phyloP scores from a whole-genome alignment of 2,888 invertebrate species.

The Neoascia interrupta region DNA sequence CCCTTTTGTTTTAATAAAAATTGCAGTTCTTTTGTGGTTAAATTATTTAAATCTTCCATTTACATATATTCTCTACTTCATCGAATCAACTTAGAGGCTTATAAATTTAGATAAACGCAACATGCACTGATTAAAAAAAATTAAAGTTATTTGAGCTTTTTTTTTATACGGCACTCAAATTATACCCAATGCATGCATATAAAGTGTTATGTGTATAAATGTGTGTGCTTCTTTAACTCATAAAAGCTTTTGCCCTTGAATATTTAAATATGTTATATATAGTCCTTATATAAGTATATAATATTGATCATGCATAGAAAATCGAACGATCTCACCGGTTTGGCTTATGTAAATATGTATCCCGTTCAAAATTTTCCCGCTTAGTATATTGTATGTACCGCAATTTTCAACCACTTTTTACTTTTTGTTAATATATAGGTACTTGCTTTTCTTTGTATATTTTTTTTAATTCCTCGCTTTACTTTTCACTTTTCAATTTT shows the following conservation, averaged over 20 bases:
- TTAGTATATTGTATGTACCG: not conserved
- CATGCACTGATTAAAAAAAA: not conserved
- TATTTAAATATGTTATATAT: not conserved
- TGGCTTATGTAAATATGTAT: not conserved
- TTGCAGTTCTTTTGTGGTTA: slow-evolving; percentile 7
- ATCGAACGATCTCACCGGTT: not conserved
- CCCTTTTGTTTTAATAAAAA: not conserved
- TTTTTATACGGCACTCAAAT: not conserved
- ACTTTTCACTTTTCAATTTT: no score
- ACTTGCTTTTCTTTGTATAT: no score
- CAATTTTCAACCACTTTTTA: not conserved
- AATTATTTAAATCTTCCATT: slow-evolving; percentile 11
- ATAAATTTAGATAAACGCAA: not conserved
- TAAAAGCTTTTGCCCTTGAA: not conserved
- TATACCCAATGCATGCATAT: not conserved
- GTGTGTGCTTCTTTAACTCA: not conserved
- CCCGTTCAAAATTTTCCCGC: not conserved
- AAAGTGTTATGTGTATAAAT: not conserved
- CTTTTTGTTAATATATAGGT: not conserved
- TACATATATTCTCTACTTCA: not conserved
- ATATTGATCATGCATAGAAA: not conserved
- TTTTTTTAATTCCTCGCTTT: no score
- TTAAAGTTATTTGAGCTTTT: not conserved
- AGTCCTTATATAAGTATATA: not conserved
- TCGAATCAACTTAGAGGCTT: not conserved